Conservation (phyloP, 2,888 invertebrate genomes). For the Digitonthophagus gazella region DNA sequence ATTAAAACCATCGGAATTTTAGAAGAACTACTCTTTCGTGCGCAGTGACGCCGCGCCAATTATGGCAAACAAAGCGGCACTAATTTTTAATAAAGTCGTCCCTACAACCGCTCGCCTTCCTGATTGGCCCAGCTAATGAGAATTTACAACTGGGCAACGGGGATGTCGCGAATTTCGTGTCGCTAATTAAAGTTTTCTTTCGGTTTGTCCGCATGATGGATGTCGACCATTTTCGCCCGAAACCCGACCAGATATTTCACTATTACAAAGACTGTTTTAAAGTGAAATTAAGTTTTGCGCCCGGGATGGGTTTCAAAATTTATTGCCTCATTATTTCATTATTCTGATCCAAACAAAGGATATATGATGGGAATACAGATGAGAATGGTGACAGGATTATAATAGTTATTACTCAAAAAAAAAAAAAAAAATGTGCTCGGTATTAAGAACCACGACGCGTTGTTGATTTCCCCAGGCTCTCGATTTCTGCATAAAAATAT, state of each 20-base stretch:
- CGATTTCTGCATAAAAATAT: background rate
- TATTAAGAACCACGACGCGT: background rate
- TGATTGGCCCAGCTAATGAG: constrained; percentile 11
- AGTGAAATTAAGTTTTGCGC: no score
- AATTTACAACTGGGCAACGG: constrained; percentile 6
- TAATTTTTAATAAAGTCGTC: constrained; percentile 14
- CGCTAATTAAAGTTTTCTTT: background rate
- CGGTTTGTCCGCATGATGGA: background rate
- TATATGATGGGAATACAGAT: background rate
- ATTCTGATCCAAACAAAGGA: no score
- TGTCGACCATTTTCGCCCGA: no score
- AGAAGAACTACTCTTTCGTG: background rate
- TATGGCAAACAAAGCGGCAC: constrained; percentile 13
- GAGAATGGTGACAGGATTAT: no score
- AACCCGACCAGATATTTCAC: no score
- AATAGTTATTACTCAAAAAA: no score
- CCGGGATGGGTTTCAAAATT: no score
- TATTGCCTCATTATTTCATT: no score
- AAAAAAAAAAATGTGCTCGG: background rate
- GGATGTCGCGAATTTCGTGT: background rate
- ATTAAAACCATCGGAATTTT: no score
- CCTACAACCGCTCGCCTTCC: background rate
- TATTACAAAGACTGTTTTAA: no score
- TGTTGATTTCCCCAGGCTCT: background rate
- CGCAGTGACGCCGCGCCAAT: constrained; percentile 7